Conservation (phyloP, 2,113 vertebrate genomes). For the Delphinapterus leucas region DNA sequence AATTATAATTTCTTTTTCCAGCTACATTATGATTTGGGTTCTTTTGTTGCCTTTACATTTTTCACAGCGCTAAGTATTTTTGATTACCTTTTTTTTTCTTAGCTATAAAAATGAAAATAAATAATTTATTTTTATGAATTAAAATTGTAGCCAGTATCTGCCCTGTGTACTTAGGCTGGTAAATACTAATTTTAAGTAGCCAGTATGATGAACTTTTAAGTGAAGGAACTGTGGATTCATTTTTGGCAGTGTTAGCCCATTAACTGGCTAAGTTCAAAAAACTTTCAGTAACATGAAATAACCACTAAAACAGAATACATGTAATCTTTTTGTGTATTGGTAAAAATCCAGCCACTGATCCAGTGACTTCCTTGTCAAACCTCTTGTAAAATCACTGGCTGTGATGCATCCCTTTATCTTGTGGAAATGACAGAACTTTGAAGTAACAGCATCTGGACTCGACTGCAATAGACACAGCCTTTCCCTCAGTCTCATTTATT, state of each 20-base stretch:
- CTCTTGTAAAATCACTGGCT: background rate
- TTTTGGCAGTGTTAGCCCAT: constrained; percentile 30
- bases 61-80: constrained; percentile 22
- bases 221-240: constrained; percentile 43
- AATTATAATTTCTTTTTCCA: constrained; percentile 35
- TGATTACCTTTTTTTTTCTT: constrained; percentile 19
- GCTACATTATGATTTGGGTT: background rate
- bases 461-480: background rate
- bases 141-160: constrained; percentile 45
- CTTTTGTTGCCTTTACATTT: constrained; percentile 4
- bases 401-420: background rate
- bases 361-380: background rate
- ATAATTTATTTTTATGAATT: constrained; percentile 54
- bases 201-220: background rate
- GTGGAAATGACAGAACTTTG: background rate
- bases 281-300: constrained; percentile 25
- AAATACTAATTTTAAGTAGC: constrained; percentile 43
- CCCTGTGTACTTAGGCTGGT: constrained; percentile 11
- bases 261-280: constrained; percentile 14
- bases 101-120: constrained; percentile 46
- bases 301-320: constrained; percentile 33
- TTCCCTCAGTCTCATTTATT: background rate
- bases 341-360: background rate
- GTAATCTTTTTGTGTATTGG: constrained; percentile 38
- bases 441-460: background rate